phyloP scores from a whole-genome alignment of 2,797 vertebrate genomes.

The Pogoniulus pusillus region DNA sequence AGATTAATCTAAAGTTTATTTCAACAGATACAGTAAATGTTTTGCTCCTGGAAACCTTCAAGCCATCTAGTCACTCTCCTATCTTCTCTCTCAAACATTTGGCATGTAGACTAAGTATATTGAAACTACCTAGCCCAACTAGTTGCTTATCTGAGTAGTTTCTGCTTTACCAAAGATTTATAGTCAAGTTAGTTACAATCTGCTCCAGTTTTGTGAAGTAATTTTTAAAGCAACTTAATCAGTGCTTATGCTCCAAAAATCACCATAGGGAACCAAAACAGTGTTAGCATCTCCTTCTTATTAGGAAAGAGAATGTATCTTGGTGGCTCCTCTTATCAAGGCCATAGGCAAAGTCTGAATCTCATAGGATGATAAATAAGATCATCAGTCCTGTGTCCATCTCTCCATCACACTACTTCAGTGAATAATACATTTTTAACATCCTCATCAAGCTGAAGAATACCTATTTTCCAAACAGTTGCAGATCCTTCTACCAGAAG shows the following conservation, averaged over 20 bases:
- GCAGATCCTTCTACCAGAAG: background rate
- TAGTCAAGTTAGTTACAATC: background rate
- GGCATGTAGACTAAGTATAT: background rate
- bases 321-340: background rate
- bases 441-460: background rate
- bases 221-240: background rate
- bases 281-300: background rate
- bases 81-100: background rate
- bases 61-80: background rate
- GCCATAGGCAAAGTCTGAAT: background rate
- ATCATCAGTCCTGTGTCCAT: background rate
- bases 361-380: background rate
- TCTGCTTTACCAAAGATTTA: background rate
- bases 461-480: background rate
- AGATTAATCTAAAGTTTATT: conserved; percentile 1
- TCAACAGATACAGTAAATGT: background rate
- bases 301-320: background rate
- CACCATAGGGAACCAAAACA: background rate
- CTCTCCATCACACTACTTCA: background rate
- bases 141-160: background rate
- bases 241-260: background rate
- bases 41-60: background rate
- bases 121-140: background rate
- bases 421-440: background rate
- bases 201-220: background rate